A percentile compares a stretch with the other conserved stretches of the same genome.
These are phyloP conservation scores for Zygaena filipendulae DNA, from an alignment of 2,888 invertebrate species.

Conservation along the genomic window DNA sequence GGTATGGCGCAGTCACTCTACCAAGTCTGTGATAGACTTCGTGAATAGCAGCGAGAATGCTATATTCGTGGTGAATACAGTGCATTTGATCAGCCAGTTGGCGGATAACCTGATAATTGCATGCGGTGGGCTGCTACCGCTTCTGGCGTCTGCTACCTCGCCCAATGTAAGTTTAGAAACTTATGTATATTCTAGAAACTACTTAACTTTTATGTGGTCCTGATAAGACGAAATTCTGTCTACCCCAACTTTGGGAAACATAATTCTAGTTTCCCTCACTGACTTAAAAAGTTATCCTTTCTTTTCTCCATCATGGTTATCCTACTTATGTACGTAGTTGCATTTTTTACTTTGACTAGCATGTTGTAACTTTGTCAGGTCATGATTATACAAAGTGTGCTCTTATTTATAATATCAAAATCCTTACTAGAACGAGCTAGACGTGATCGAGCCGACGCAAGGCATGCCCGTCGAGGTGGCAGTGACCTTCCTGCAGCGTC, in stretches of 20 bases:
- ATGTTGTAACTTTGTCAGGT: too few relatives aligned
- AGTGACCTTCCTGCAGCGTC: constrained; percentile 96
- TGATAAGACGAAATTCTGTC: constrained; percentile 11
- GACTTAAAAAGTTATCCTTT: too few relatives aligned
- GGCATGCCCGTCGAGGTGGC: constrained; percentile 99
- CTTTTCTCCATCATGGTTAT: too few relatives aligned
- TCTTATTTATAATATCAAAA: too few relatives aligned
- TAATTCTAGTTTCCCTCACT: too few relatives aligned
- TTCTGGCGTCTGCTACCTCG: constrained; percentile 97
- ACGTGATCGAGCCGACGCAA: constrained; percentile 98
- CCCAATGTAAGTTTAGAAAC: constrained; percentile 86
- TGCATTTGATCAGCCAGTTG: constrained; percentile 98
- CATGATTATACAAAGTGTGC: too few relatives aligned
- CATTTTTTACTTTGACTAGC: too few relatives aligned
- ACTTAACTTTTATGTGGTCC: constrained; percentile 8
- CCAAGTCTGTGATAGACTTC: constrained; percentile 96
- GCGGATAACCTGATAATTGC: constrained; percentile 99
- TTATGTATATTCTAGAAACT: not conserved
- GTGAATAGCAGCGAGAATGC: constrained; percentile 99
- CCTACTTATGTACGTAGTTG: too few relatives aligned
- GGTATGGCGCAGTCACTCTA: constrained; percentile 90
- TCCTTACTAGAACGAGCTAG: constrained; percentile 92
- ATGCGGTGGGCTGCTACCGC: constrained; percentile 94
- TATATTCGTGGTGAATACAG: constrained; percentile 99
- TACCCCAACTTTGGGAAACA: too few relatives aligned